These are phyloP conservation scores for Bembecia ichneumoniformis DNA, from an alignment of 2,888 invertebrate species.

Conservation along the genomic window DNA sequence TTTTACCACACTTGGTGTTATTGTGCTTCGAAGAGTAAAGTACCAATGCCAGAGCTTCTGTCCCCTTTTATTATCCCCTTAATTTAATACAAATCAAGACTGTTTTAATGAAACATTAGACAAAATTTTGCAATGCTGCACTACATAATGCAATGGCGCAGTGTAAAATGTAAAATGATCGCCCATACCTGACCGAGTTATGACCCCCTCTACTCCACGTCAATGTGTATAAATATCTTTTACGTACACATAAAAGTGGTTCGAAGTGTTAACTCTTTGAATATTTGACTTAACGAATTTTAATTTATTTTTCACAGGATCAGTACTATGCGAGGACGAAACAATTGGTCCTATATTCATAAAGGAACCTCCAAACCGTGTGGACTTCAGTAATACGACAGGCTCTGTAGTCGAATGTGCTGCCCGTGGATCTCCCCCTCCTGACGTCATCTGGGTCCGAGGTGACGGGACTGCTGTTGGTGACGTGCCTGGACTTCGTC, in stretches of 20 bases:
- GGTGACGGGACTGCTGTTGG: constrained; percentile 92
- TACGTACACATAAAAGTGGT: neutral
- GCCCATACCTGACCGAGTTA: too few relatives aligned
- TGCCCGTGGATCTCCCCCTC: constrained; percentile 90
- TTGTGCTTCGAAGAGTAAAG: too few relatives aligned
- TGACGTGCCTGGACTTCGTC: constrained; percentile 89
- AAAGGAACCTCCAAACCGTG: constrained; percentile 90
- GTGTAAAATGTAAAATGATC: too few relatives aligned
- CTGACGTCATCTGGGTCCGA: constrained; percentile 94
- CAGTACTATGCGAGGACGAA: constrained; percentile 77
- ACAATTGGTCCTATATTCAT: constrained; percentile 92
- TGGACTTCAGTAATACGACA: constrained; percentile 95
- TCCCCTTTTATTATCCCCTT: too few relatives aligned
- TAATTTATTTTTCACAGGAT: constrained; percentile 34
- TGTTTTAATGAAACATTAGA: too few relatives aligned
- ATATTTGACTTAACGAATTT: too few relatives aligned
- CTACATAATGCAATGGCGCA: too few relatives aligned
- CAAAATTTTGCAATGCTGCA: too few relatives aligned
- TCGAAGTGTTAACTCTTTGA: neutral
- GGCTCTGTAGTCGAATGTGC: constrained; percentile 94
- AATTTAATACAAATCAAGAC: too few relatives aligned
- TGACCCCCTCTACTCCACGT: too few relatives aligned
- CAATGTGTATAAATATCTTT: neutral
- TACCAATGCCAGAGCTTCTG: too few relatives aligned
- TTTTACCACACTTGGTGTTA: too few relatives aligned